Conservation (phyloP, 2,113 vertebrate species). For the Poeciliopsis occidentalis region DNA sequence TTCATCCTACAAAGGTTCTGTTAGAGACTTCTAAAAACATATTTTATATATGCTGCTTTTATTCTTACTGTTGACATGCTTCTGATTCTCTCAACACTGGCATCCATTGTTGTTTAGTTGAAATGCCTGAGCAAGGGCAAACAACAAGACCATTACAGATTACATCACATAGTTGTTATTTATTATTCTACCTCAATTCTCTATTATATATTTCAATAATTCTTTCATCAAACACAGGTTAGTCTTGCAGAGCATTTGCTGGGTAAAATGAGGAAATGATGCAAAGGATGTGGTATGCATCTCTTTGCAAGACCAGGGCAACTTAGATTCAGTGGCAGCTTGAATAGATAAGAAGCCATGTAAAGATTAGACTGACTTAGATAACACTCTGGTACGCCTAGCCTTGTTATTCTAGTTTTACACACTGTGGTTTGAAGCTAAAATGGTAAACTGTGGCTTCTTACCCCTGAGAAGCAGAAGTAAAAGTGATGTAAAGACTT, state of each 20-base stretch:
- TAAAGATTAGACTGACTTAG: no score
- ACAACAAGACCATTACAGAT: not conserved
- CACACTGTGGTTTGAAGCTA: no score
- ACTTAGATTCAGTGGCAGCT: not conserved
- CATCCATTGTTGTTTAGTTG: no score
- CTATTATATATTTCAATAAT: not conserved
- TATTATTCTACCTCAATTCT: not conserved
- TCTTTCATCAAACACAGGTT: not conserved
- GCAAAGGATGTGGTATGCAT: not conserved
- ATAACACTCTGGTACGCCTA: not conserved
- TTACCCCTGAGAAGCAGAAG: no score
- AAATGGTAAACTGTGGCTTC: no score
- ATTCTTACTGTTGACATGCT: no score
- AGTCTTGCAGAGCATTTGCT: not conserved
- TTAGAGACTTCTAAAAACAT: no score
- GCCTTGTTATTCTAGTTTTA: not conserved
- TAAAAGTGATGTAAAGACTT: no score
- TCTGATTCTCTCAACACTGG: no score
- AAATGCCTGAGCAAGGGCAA: not conserved
- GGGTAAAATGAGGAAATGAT: not conserved
- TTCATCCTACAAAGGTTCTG: no score
- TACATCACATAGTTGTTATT: not conserved
- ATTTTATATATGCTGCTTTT: no score
- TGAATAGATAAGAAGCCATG: not conserved
- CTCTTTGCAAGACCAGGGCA: not conserved